Evolutionary conservation across 2,888 invertebrate species (phyloP).

Genomic region (Hoplodrina blanda): DNA sequence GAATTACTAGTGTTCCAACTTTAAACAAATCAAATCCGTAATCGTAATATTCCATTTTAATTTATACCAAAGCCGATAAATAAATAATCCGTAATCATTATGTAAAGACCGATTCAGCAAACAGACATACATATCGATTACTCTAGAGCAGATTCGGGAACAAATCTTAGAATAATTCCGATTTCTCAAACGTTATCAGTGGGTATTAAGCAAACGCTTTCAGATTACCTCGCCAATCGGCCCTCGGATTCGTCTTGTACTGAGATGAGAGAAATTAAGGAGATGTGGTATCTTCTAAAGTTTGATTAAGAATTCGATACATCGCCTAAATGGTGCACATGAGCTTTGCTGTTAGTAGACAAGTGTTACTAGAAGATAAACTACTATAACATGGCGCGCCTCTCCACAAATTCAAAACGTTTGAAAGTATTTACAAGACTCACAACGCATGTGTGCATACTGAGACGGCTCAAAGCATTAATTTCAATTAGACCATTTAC

Average conservation of each 20-base stretch:
- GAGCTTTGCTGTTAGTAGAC: too few relatives aligned
- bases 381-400: too few relatives aligned
- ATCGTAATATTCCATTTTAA: neutral
- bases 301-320: neutral
- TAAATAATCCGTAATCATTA: neutral
- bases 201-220: conserved; percentile 67
- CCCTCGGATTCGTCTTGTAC: conserved; percentile 16
- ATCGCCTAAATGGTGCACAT: too few relatives aligned
- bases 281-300: conserved; percentile 11
- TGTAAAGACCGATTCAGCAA: neutral
- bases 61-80: neutral
- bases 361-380: too few relatives aligned
- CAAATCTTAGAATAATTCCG: conserved; percentile 60
- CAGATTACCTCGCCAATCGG: conserved; percentile 58
- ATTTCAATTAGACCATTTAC: too few relatives aligned
- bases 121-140: conserved; percentile 12
- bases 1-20: too few relatives aligned
- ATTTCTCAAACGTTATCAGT: conserved; percentile 66
- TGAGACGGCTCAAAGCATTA: too few relatives aligned
- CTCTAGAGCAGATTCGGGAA: conserved; percentile 16
- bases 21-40: neutral
- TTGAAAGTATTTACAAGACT: too few relatives aligned
- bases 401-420: too few relatives aligned
- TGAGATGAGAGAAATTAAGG: neutral
- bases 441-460: too few relatives aligned